These are phyloP conservation scores for Cephus pygmeus DNA, from an alignment of 2,888 invertebrate genomes.

Conservation along the genomic window DNA sequence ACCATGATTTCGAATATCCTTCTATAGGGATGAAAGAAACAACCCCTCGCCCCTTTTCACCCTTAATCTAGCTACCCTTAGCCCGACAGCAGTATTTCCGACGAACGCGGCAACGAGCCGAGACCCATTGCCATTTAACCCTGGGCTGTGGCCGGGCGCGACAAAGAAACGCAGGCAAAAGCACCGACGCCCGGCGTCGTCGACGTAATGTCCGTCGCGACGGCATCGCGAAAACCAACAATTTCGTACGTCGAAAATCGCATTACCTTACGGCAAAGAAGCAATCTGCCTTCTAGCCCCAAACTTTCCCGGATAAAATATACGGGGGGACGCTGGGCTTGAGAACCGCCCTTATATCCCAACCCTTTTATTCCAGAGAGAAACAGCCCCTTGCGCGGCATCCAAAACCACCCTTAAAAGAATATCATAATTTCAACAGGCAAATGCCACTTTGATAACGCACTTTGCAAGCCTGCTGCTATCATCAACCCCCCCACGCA, in stretches of 20 bases:
- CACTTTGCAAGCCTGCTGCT: not conserved
- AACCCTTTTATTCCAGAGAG: slow-evolving; percentile 37
- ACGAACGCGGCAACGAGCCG: not conserved
- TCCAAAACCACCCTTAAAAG: slow-evolving; percentile 15
- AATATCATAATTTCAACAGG: slow-evolving; percentile 34
- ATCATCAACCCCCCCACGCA: not conserved
- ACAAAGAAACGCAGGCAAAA: slow-evolving; percentile 19
- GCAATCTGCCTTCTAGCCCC: slow-evolving; percentile 33
- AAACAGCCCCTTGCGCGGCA: slow-evolving; percentile 25
- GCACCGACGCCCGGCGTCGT: slow-evolving; percentile 14
- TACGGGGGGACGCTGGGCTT: slow-evolving; percentile 20
- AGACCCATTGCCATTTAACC: slow-evolving; percentile 36
- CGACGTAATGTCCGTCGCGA: not conserved
- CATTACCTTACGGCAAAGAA: slow-evolving; percentile 33
- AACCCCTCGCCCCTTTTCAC: not conserved
- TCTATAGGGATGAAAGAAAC: not conserved
- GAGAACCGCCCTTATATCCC: slow-evolving; percentile 11
- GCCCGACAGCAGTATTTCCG: not conserved
- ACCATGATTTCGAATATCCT: not conserved
- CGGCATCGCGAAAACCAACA: slow-evolving; percentile 7
- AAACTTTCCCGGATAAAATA: slow-evolving; percentile 29
- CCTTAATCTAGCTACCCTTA: not conserved
- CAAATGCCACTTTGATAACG: slow-evolving; percentile 16
- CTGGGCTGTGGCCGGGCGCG: slow-evolving; percentile 15
- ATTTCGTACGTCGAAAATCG: slow-evolving; percentile 35